A percentile compares a stretch with the other conserved stretches of the same genome.
Evolutionary conservation across 2,113 vertebrate genomes (phyloP).

Genomic region (Labeo catla): DNA sequence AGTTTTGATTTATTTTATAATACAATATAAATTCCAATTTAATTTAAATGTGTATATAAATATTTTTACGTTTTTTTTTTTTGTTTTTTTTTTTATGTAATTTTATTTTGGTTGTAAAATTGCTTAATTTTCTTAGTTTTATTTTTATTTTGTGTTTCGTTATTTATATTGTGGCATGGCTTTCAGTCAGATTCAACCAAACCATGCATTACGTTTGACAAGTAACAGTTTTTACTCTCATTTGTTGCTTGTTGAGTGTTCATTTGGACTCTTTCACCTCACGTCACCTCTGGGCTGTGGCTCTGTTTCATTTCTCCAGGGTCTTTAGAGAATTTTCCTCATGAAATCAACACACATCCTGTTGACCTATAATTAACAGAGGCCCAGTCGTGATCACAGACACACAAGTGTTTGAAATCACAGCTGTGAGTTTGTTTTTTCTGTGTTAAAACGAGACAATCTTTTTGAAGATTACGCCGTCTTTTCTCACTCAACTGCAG

Average conservation of each 20-base stretch:
- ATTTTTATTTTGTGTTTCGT: too few species aligned
- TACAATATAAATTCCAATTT: too few species aligned
- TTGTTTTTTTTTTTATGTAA: too few species aligned
- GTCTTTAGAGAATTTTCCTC: background rate
- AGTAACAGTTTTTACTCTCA: background rate
- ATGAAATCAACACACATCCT: background rate
- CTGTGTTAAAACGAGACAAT: background rate
- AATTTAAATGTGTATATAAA: too few species aligned
- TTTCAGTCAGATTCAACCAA: background rate
- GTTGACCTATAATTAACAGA: background rate
- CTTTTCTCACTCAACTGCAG: background rate
- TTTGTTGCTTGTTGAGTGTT: background rate
- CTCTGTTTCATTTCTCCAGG: conserved; percentile 1
- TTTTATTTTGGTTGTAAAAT: too few species aligned
- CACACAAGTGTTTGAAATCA: background rate
- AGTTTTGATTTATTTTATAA: too few species aligned
- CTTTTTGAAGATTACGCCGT: background rate
- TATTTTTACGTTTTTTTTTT: too few species aligned
- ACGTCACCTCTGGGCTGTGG: background rate
- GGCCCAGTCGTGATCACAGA: background rate
- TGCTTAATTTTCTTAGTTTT: too few species aligned
- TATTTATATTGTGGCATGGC: background rate
- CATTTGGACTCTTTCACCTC: background rate
- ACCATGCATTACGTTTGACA: background rate
- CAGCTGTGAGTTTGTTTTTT: background rate